Evolutionary conservation across 2,888 invertebrate genomes (phyloP).

Genomic region (Adelphocoris suturalis): DNA sequence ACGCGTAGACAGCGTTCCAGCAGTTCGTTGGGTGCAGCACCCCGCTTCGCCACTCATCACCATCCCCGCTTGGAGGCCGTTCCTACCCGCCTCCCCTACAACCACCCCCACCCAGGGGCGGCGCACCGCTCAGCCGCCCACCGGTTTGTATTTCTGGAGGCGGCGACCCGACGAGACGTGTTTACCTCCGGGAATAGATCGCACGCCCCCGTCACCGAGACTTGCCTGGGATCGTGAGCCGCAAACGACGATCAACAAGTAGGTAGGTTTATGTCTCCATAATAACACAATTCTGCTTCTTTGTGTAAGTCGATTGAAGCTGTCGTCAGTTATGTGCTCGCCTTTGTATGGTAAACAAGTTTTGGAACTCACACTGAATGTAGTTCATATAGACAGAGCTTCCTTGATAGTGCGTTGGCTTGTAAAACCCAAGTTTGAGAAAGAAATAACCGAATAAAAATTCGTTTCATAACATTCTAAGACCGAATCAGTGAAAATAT

Average conservation of each 20-base stretch:
- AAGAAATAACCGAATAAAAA: too few species aligned
- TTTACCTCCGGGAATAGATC: slow-evolving; percentile 4
- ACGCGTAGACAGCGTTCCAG: too few species aligned
- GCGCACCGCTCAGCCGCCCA: too few species aligned
- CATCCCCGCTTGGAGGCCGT: neutral
- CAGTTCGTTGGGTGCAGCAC: neutral
- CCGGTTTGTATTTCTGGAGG: too few species aligned
- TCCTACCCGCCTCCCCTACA: neutral
- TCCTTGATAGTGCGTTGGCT: too few species aligned
- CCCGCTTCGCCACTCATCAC: neutral
- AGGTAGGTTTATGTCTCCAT: neutral
- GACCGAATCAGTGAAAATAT: too few species aligned
- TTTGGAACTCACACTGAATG: neutral
- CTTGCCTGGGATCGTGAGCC: too few species aligned
- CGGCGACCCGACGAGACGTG: neutral
- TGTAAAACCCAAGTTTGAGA: too few species aligned
- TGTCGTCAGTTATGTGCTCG: neutral
- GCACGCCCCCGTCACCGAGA: neutral
- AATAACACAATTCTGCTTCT: neutral
- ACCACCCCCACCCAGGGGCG: neutral
- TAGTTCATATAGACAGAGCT: neutral
- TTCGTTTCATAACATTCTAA: too few species aligned
- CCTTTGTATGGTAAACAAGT: neutral
- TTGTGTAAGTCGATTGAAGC: neutral
- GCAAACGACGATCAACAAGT: neutral